These are phyloP conservation scores for Apis florea DNA, from an alignment of 1,140 invertebrate genomes.

Conservation along the genomic window DNA sequence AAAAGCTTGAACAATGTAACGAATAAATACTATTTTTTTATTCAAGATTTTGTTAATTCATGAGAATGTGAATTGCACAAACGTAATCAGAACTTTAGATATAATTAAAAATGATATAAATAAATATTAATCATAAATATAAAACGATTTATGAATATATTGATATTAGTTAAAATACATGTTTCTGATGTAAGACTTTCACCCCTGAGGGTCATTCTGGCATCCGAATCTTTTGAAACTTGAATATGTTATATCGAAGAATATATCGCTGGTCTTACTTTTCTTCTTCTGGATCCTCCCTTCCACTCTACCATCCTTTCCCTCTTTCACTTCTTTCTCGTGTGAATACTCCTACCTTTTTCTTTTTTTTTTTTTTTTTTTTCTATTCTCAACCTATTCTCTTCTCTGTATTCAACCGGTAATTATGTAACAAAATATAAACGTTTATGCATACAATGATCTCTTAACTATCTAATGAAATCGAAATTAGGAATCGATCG, in stretches of 20 bases:
- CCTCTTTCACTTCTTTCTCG: neutral
- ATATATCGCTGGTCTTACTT: neutral
- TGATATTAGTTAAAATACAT: conserved; percentile 62
- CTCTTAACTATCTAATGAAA: neutral
- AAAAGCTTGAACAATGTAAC: no score
- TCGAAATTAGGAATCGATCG: neutral
- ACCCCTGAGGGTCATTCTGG: conserved; percentile 66
- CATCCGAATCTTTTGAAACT: neutral
- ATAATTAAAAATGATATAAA: no score
- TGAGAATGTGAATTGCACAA: no score
- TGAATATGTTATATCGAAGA: neutral
- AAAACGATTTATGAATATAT: no score
- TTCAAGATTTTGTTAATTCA: no score
- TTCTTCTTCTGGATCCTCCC: conserved; percentile 4
- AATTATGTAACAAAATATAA: conserved; percentile 71
- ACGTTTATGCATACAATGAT: conserved; percentile 8
- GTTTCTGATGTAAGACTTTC: conserved; percentile 76
- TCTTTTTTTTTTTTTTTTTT: conserved; percentile 1
- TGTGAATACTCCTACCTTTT: neutral
- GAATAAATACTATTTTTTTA: no score
- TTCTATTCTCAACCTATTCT: neutral
- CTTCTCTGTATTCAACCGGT: conserved; percentile 62
- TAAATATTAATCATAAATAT: no score
- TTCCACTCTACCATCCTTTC: neutral
- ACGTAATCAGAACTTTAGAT: no score